Evolutionary conservation across 1,140 invertebrate genomes (phyloP).

Genomic region (Drosophila pseudoananassae): DNA sequence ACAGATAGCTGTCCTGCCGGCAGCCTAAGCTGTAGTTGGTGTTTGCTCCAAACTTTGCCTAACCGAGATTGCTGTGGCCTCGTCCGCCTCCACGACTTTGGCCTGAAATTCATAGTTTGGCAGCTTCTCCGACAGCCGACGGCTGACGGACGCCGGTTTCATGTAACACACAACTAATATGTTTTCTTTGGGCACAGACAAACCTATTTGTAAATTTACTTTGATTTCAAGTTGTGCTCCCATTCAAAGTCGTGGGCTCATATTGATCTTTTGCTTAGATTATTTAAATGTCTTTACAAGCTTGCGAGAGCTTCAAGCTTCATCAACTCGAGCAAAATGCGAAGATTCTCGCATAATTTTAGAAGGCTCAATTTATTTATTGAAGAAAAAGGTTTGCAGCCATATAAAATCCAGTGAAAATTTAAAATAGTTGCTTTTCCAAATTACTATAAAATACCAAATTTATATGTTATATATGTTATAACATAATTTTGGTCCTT

Average conservation of each 20-base stretch:
- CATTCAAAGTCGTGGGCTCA: background rate
- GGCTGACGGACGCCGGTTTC: constrained; percentile 38
- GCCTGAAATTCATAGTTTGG: constrained; percentile 60
- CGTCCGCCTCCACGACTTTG: constrained; percentile 19
- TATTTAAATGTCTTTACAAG: background rate
- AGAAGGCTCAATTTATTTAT: too few relatives aligned
- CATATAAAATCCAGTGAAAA: too few relatives aligned
- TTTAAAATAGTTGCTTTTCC: too few relatives aligned
- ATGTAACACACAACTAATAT: constrained; percentile 71
- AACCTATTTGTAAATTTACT: constrained; percentile 48
- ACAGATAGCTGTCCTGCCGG: constrained; percentile 26
- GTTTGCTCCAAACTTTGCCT: constrained; percentile 72
- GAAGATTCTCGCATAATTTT: too few relatives aligned
- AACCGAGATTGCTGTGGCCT: constrained; percentile 18
- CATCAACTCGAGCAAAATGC: too few relatives aligned
- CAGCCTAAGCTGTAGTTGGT: constrained; percentile 50
- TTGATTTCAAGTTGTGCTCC: background rate
- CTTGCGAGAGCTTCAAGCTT: background rate
- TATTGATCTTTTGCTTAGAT: background rate
- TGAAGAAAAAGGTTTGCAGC: too few relatives aligned
- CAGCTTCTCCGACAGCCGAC: constrained; percentile 25
- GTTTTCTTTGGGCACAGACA: constrained; percentile 63
- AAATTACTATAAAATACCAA: too few relatives aligned
- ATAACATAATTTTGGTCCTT: too few relatives aligned
- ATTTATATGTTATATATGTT: too few relatives aligned